Evolutionary conservation across 2,113 vertebrate genomes (phyloP).

Genomic region (Urocolius indicus): DNA sequence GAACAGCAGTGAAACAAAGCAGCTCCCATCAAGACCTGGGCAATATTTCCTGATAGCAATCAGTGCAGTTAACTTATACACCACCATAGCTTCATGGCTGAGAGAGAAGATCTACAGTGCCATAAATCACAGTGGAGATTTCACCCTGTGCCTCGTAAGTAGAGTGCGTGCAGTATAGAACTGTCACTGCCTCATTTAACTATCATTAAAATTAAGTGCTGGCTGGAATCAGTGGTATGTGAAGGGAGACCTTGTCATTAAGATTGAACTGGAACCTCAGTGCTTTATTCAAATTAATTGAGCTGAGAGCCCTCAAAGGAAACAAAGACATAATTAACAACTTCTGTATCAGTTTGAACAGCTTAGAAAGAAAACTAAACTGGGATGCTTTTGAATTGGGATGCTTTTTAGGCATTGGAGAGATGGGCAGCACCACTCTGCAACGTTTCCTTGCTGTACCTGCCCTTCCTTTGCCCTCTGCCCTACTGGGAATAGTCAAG

Average conservation of each 20-base stretch:
- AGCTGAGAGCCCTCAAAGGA: constrained; percentile 13
- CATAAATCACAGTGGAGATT: background rate
- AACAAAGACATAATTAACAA: constrained; percentile 28
- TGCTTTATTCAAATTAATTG: constrained; percentile 19
- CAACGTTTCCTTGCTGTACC: background rate
- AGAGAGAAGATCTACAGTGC: background rate
- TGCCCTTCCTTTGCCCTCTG: background rate
- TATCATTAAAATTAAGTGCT: background rate
- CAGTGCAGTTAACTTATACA: background rate
- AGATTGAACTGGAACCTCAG: constrained; percentile 27
- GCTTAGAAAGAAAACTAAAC: background rate
- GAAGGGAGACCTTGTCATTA: constrained; percentile 22
- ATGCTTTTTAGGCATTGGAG: background rate
- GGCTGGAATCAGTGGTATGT: background rate
- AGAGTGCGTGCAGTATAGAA: background rate
- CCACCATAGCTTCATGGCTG: background rate
- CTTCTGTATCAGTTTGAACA: background rate
- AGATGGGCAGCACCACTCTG: background rate
- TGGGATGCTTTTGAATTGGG: background rate
- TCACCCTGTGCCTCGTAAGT: background rate
- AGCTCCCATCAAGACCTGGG: background rate
- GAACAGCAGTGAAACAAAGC: background rate
- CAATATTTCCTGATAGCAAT: background rate
- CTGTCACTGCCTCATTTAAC: background rate
- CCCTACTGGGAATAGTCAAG: fast-evolving